Conservation (phyloP, 1,140 invertebrate species). For the Tetramorium alpestre region DNA sequence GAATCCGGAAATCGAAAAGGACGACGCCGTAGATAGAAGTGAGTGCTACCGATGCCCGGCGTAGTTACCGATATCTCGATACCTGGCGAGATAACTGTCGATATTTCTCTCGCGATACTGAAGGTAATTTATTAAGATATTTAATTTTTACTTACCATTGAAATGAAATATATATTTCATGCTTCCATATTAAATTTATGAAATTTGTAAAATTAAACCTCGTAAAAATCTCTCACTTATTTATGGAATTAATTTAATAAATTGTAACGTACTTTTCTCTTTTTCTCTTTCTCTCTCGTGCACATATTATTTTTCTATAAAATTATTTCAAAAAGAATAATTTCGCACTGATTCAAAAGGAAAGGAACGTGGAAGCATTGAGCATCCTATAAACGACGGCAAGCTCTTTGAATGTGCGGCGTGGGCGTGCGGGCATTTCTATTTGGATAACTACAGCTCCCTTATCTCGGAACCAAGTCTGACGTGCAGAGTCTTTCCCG, state of each 20-base stretch:
- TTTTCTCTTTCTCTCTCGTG: too few relatives aligned
- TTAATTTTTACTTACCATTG: background rate
- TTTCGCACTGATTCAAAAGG: background rate
- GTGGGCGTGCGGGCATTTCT: slow-evolving; percentile 28
- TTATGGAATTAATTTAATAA: background rate
- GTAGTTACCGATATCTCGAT: background rate
- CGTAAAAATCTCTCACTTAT: background rate
- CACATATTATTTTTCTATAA: background rate
- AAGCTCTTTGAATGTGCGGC: background rate
- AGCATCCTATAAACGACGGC: background rate
- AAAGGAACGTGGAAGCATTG: background rate
- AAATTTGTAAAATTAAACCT: background rate
- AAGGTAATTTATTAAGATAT: background rate
- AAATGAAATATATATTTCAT: background rate
- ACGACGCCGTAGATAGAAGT: background rate
- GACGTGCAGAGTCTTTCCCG: slow-evolving; percentile 36
- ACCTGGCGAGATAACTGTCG: background rate
- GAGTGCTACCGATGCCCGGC: background rate
- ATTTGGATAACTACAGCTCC: slow-evolving; percentile 25
- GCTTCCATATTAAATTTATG: background rate
- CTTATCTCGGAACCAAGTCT: slow-evolving; percentile 34
- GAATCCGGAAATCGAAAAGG: slow-evolving; percentile 54
- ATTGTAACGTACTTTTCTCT: background rate
- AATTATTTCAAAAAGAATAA: background rate
- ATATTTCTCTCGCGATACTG: background rate